Conservation (phyloP, 2,113 vertebrate genomes). For the Raphicerus campestris region DNA sequence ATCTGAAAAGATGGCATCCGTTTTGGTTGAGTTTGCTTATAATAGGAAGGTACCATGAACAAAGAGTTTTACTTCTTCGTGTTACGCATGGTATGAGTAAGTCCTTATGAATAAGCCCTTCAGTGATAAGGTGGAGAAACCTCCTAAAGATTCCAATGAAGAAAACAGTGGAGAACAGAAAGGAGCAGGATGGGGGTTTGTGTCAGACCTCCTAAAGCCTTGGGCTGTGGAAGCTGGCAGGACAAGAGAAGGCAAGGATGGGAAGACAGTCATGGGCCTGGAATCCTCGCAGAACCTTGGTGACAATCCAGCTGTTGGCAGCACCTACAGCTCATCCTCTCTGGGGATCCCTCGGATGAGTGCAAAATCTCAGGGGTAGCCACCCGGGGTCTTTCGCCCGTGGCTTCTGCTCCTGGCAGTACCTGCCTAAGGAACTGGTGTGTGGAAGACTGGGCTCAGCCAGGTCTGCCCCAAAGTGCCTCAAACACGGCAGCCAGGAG, state of each 20-base stretch:
- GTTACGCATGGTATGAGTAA: too few relatives aligned
- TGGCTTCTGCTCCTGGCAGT: background rate
- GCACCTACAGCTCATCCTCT: background rate
- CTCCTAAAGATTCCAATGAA: too few relatives aligned
- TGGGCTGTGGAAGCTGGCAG: background rate
- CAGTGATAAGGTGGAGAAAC: too few relatives aligned
- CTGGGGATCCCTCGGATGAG: background rate
- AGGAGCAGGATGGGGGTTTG: background rate
- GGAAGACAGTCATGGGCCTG: background rate
- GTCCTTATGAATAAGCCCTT: too few relatives aligned
- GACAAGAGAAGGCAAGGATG: background rate
- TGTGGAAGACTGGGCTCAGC: background rate
- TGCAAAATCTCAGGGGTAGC: background rate
- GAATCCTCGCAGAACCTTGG: background rate
- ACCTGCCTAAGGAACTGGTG: background rate
- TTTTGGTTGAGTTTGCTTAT: too few relatives aligned
- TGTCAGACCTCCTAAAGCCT: background rate
- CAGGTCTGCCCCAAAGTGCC: background rate
- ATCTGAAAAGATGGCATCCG: too few relatives aligned
- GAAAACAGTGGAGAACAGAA: too few relatives aligned
- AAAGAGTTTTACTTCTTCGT: too few relatives aligned
- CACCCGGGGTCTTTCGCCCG: fast-evolving
- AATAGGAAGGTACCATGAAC: too few relatives aligned
- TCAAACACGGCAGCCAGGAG: background rate
- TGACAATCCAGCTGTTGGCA: background rate